Conservation (phyloP, 2,113 vertebrate genomes). For the Limnothrissa miodon region DNA sequence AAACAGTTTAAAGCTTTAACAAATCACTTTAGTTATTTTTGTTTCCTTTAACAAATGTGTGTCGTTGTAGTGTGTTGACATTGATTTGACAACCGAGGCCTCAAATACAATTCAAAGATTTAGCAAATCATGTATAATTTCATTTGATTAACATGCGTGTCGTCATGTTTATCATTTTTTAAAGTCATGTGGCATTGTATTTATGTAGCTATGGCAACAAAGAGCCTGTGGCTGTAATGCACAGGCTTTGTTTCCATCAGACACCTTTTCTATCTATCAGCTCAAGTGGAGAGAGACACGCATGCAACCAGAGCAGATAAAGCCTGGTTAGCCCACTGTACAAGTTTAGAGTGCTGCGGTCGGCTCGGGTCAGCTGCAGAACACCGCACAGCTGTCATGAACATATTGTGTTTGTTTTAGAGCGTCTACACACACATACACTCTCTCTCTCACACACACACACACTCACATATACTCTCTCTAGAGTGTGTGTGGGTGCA, state of each 20-base stretch:
- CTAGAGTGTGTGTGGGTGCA: no score
- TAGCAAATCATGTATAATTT: no score
- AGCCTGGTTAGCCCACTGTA: neutral
- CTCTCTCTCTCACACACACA: neutral
- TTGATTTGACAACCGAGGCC: no score
- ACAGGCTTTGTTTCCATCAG: neutral
- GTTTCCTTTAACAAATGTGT: no score
- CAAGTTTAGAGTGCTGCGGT: neutral
- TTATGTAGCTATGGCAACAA: neutral
- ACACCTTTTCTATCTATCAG: neutral
- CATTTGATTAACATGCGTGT: no score
- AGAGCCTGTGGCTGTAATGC: neutral
- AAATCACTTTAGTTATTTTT: no score
- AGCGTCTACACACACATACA: neutral
- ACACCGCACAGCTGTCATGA: neutral
- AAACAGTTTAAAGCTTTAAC: no score
- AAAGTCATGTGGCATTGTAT: neutral
- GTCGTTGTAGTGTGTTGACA: no score
- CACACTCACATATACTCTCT: neutral
- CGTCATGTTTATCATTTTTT: neutral
- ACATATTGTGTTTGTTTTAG: conserved; percentile 1
- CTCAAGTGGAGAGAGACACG: neutral
- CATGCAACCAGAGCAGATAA: neutral
- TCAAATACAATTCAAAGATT: no score
- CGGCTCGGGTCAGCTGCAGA: neutral